Percentiles rank a stretch among this genome's conserved stretches.
These are phyloP conservation scores for Athene noctua DNA, from an alignment of 2,113 vertebrate genomes.

Conservation along the genomic window DNA sequence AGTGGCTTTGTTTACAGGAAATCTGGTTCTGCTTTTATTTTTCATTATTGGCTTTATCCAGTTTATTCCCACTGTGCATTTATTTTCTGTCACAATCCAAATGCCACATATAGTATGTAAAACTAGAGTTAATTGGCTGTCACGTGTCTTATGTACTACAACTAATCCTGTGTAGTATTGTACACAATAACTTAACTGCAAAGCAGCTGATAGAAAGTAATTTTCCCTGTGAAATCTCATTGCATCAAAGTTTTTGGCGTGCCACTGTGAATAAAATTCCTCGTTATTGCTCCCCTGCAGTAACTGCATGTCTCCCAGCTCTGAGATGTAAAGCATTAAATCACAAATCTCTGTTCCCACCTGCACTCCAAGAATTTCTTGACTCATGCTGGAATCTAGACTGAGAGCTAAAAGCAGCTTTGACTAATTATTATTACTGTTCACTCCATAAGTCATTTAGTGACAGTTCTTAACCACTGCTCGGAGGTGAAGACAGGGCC, in stretches of 20 bases:
- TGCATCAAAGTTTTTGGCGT: not conserved
- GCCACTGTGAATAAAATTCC: not conserved
- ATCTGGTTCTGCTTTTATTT: not conserved
- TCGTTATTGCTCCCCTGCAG: not conserved
- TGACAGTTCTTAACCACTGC: not conserved
- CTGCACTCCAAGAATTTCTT: not conserved
- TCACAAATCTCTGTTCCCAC: not conserved
- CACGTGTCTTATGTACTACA: not conserved
- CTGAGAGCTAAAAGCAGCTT: not conserved
- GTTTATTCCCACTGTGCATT: not conserved
- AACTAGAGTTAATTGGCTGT: not conserved
- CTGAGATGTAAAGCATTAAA: not conserved
- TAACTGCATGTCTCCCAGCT: not conserved
- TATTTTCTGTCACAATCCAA: not conserved
- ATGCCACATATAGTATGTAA: not conserved
- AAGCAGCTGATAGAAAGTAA: not conserved
- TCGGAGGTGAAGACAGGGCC: not conserved
- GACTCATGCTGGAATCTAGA: not conserved
- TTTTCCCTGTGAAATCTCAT: not conserved
- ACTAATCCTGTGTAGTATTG: not conserved
- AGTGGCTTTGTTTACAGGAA: not conserved
- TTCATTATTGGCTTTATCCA: not conserved
- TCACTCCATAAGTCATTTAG: not conserved
- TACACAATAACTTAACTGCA: not conserved
- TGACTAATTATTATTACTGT: not conserved